Base-by-base conservation (phyloP, 2,113 vertebrate genomes). In the Desmodus rotundus region DNA sequence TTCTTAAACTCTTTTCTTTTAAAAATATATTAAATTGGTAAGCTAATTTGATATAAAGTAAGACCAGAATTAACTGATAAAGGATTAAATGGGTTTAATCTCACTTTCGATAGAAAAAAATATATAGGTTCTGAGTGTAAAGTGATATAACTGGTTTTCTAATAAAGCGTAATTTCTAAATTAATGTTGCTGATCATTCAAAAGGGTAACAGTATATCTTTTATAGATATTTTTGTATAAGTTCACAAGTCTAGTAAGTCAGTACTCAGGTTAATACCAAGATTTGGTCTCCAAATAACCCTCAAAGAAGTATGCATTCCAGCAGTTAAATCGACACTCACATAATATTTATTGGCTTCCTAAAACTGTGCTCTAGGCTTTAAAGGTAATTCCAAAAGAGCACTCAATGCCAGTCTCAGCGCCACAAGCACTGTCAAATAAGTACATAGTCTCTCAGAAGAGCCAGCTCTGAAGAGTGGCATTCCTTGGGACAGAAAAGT, bases 101-200 rank as follows among this genome's bases (percentile, higher is more conserved):
- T 93, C 33, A 85, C 91, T 91, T 92, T 77, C 74, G 31, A 38
- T 73, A 63, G 93, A 95, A 43, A 3, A 15, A 86, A 63, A 81
- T 81, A 33, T 61, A 36, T 22, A 65, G 13, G 12, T 58, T 92
- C 22, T 95, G 45, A 82, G 20, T 94, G 20, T n/a, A 41, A 61
- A 45, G 5, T 78, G 13, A 68, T 33, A 31, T 31, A 47, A 56
- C 19, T 54, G 7, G 67, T 68, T 24, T 74, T 91, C 82, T 54
- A 68, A 52, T 65, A 89, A 92, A 91, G 24, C 87, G 26, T 77
- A 67, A 1, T 36, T 93, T 94, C 26, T 7, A 89, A 93, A 78
- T 77, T 89, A 43, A 80, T 58, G 33, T 16, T 63, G 26, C 72
- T n/a, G 0, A 77, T 89, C 31, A 47, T 91, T 47, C 36, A n/a